Base-by-base conservation (phyloP, 2,797 vertebrate genomes). In the Ispidina lecontei region DNA sequence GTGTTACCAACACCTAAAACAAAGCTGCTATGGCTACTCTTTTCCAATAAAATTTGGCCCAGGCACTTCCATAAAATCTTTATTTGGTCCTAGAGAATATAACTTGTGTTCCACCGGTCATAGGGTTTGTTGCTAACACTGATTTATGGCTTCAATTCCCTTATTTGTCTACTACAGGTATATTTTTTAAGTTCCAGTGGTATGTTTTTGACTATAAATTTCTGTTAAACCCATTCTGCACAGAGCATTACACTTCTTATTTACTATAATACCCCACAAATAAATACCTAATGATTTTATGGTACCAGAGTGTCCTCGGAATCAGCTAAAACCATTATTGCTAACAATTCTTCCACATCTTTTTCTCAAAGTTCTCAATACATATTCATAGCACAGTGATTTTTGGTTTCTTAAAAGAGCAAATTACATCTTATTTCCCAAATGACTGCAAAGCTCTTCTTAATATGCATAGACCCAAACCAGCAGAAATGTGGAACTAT, bases 401-500 rank as follows among this genome's bases (percentile, higher is more conserved):
- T 90, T 76, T n/a, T 18, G 67, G 77, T 69, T 89, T 78, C 51
- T 41, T 59, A 65, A 84, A 79, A 83, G 47, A 64, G 39, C 23
- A 80, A 92, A 93, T 81, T 63, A 46, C 47, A 83, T 12, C n/a
- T 72, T 87, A 81, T 82, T 94, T 94, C 77, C 67, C 49, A 93
- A 87, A 43, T 63, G 60, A 78, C 29, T 70, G 60, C 86, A 74
- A 78, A 94, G 68, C 31, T 87, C 25, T 76, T 89, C 72, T 89
- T 87, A 92, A 67, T 25, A 81, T 39, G 28, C 49, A 86, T 6
- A 74, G 80, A 73, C 8, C 71, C 49, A 62, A 71, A 86, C 46
- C 7, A 64, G 52, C 33, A 59, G 65, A 77, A 80, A 82, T 49
- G 63, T 83, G 29, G 44, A 86, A 23, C 12, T 56, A 15, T 35